Base-by-base conservation (phyloP, 2,888 invertebrate genomes). In the Cheilosia variabilis region DNA sequence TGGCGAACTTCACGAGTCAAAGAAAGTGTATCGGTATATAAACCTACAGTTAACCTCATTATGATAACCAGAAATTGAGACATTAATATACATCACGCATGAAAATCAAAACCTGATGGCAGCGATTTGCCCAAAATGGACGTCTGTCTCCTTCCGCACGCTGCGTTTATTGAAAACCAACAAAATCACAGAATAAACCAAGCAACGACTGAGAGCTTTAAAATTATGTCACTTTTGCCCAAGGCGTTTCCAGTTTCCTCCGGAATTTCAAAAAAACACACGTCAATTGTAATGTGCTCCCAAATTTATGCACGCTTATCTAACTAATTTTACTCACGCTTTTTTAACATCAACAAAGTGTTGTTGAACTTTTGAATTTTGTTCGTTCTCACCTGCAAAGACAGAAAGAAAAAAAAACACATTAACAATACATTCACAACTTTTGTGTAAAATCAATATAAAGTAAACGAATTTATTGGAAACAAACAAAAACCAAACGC, bases 341-440 rank as follows among this genome's bases (percentile, higher is more conserved):
- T 27, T 27, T 19, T 41, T 9, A 22, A 1, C 27, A 50, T 24
- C n/a, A 71, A 60, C 37, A 55, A 60, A 24, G 27, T 43, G 10
- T 55, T 65, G 15, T 53, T 50, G n/a, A 34, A 10, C 17, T 57
- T 34, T 58, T 57, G 13, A 58, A 50, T 15, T 34, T 27, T 27
- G 27, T 27, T 50, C 10, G 37, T 58, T 73, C 76, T 78, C 24
- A 78, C 77, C 77, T 78, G 57, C 4, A 78, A 78, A 37, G 57
- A 43, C 34, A 69, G 57, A 1, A 27, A 13, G 19, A 55, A 34
- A 78, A 50, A 37, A 4, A 34, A 4, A 17, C 31, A n/a, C 45
- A 17, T 47, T 17, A 47, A 47, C 6, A n/a, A 17, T 19, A 47
- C n/a, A 47, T 17, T 47, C 17, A n/a, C 17, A 45, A n/a, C n/a